Base-by-base conservation (phyloP, 2,113 vertebrate genomes). In the Arenaria interpres region DNA sequence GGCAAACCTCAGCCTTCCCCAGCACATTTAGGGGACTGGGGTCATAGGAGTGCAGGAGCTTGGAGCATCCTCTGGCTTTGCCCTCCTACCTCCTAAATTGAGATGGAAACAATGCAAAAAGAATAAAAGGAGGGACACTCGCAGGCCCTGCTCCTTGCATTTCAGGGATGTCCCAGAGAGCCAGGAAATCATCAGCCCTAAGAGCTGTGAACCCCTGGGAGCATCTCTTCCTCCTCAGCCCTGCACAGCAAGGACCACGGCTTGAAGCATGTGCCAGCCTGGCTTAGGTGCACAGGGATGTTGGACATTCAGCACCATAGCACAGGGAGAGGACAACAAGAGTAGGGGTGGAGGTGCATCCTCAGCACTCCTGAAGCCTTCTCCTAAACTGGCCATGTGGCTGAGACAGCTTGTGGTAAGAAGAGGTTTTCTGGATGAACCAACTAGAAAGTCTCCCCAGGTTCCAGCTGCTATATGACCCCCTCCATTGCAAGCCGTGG, bases 271-370 rank as follows among this genome's bases (percentile, higher is more conserved):
- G 3, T 3, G 25, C 46, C 71, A 75, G 59, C 37, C 60, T 48
- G 20, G 28, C 25, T 71, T 9, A 10, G 37, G 48, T 48, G 48
- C 48, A 17, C 2, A 1, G 33, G 60, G 56, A 23, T 23, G 64
- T 16, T 37, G 60, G 81, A 81, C 24, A 10, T 19, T 30, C 79
- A 16, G 33, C 21, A 10, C 9, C 24, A 24, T 6, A 1, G 21
- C 17, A 67, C 37, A 54, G 6, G 18, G 54, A 25, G 5, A 5
- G 14, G 60, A 59, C 45, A 84, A 11, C 4, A 74, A 27, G 17
- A 20, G 28, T 59, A 19, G 20, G 10, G 27, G 12, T 46, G n/a
- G 60, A 35, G 2, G 4, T 2, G 20, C 0, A 2, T 41, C 68
- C 41, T 69, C 15, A 32, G 37, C 43, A 21, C n/a, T 41, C 30